These are phyloP conservation scores for Corvus hawaiiensis DNA, from an alignment of 2,113 vertebrate genomes.

Conservation along the genomic window DNA sequence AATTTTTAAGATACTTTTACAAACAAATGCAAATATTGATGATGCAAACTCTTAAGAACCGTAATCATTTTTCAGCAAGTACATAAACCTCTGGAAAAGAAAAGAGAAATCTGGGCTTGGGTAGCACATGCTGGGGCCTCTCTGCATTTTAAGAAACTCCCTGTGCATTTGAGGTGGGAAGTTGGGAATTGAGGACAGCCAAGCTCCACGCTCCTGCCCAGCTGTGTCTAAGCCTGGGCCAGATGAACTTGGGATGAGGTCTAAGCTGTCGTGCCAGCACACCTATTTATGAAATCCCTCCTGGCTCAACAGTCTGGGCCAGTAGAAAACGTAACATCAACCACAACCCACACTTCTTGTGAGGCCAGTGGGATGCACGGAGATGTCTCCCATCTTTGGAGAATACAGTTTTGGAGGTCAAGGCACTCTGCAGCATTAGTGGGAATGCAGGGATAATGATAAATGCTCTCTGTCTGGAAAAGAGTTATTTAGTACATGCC, in stretches of 20 bases:
- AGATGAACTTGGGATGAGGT: not conserved
- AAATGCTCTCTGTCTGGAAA: not conserved
- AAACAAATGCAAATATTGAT: conserved; percentile 14
- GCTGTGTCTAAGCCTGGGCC: not conserved
- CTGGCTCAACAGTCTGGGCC: not conserved
- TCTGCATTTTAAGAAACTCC: not conserved
- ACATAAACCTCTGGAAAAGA: not conserved
- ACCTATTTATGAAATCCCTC: not conserved
- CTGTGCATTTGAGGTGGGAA: accelerated
- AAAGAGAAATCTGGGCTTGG: not conserved
- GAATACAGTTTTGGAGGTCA: not conserved
- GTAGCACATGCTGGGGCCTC: not conserved
- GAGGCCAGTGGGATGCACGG: not conserved
- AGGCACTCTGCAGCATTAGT: not conserved
- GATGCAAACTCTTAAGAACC: not conserved
- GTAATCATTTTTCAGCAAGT: not conserved
- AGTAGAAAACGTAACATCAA: accelerated
- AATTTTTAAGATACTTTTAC: not conserved
- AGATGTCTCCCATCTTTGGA: not conserved
- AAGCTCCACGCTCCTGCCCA: not conserved
- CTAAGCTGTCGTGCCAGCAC: not conserved
- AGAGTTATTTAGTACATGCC: not conserved
- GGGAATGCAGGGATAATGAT: not conserved
- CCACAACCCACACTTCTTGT: accelerated
- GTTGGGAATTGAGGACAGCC: not conserved